A percentile compares a stretch with the other conserved stretches of the same genome.
Conservation (phyloP, 1,140 invertebrate species). For the Phymastichus coffea region DNA sequence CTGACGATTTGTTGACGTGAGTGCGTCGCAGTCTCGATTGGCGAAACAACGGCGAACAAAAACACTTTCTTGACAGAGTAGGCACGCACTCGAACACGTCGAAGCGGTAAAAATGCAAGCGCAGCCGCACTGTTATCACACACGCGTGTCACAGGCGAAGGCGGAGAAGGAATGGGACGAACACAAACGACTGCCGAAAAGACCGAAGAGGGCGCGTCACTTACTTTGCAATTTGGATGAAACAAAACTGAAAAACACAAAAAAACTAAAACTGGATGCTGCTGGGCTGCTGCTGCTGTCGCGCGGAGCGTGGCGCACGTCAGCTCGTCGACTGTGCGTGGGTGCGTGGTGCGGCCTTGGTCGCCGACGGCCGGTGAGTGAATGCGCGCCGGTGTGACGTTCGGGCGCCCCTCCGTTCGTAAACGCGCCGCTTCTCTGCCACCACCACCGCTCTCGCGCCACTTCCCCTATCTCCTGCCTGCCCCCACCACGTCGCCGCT, state of each 20-base stretch:
- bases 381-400: conserved; percentile 52
- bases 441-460: conserved; percentile 10
- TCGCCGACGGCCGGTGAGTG: conserved; percentile 55
- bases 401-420: conserved; percentile 34
- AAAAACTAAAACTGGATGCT: neutral
- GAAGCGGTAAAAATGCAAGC: too few relatives aligned
- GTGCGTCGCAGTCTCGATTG: too few relatives aligned
- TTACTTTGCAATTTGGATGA: neutral
- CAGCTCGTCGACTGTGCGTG: conserved; percentile 40
- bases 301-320: neutral
- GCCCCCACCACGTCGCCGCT: too few relatives aligned
- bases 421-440: too few relatives aligned
- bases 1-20: too few relatives aligned
- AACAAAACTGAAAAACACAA: neutral
- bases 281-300: neutral
- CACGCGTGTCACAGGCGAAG: too few relatives aligned
- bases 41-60: too few relatives aligned
- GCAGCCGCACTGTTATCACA: too few relatives aligned
- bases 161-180: too few relatives aligned
- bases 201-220: neutral
- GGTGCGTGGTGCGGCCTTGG: conserved; percentile 43
- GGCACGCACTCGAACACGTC: too few relatives aligned
- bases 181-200: neutral
- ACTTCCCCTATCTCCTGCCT: conserved; percentile 29
- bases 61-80: too few relatives aligned